Evolutionary conservation across 2,113 vertebrate species (phyloP).

Genomic region (Malurus cyaneus): DNA sequence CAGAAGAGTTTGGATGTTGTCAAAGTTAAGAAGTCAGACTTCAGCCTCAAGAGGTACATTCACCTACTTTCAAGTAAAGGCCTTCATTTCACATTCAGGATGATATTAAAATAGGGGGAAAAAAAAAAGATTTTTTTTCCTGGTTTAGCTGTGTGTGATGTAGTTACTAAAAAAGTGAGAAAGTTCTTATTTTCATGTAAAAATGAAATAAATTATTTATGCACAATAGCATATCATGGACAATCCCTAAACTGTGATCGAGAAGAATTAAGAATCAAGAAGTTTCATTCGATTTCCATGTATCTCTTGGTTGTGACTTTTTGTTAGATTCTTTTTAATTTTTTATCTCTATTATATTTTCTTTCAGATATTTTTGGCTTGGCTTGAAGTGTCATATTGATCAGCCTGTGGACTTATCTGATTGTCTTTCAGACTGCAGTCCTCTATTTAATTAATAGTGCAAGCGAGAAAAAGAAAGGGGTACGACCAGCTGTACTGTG

Average conservation of each 20-base stretch:
- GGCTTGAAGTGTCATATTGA: background rate
- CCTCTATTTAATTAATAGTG: background rate
- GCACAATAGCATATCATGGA: accelerated
- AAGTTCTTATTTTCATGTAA: background rate
- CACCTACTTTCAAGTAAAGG: background rate
- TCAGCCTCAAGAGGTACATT: background rate
- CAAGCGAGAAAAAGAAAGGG: background rate
- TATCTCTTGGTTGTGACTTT: background rate
- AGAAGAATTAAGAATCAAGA: background rate
- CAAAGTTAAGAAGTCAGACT: background rate
- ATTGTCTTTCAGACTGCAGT: background rate
- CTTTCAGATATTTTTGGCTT: background rate
- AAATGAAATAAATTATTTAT: background rate
- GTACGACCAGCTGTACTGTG: background rate
- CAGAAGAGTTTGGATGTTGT: background rate
- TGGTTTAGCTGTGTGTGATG: background rate
- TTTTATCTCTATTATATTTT: background rate
- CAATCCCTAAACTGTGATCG: background rate
- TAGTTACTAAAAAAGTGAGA: background rate
- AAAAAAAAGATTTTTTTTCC: background rate
- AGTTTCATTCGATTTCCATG: background rate
- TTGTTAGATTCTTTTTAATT: background rate
- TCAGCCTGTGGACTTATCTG: background rate
- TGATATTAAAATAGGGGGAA: background rate
- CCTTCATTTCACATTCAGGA: background rate